phyloP scores from a whole-genome alignment of 1,140 invertebrate genomes.

The Lutraria rhynchaena region DNA sequence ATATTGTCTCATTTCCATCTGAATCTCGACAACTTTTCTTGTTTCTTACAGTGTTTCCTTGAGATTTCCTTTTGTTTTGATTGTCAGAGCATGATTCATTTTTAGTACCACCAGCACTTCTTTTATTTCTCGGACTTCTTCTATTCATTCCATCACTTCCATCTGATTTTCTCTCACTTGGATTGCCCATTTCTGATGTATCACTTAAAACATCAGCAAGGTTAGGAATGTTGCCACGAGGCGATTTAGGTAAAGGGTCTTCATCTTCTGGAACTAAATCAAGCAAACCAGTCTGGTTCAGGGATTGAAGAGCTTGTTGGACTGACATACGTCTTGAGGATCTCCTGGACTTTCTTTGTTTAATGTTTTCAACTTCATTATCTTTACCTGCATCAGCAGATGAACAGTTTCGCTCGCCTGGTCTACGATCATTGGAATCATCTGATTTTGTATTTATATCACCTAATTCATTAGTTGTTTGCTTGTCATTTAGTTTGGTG shows the following conservation, averaged over 20 bases:
- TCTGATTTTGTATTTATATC: neutral
- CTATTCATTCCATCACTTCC: too few species aligned
- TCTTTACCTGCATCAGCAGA: neutral
- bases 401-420: neutral
- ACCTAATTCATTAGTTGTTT: neutral
- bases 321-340: slow-evolving; percentile 41
- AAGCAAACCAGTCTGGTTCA: slow-evolving; percentile 5
- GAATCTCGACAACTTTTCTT: neutral
- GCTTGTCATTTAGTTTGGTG: neutral
- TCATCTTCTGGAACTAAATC: slow-evolving; percentile 14
- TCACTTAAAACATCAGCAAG: too few species aligned
- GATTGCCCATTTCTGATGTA: too few species aligned
- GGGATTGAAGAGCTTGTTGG: slow-evolving; percentile 3
- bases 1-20: neutral
- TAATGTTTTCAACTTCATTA: neutral
- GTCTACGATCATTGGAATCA: neutral
- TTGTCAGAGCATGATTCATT: neutral
- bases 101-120: neutral
- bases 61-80: slow-evolving; percentile 6
- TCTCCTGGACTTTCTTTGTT: slow-evolving; percentile 3
- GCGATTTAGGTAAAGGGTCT: neutral
- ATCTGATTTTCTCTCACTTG: too few species aligned
- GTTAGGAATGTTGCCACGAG: too few species aligned
- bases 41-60: neutral
- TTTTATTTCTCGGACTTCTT: neutral